A percentile compares a stretch with the other conserved stretches of the same genome.
These are phyloP conservation scores for Eurosta solidaginis DNA, from an alignment of 1,140 invertebrate species.

Conservation along the genomic window DNA sequence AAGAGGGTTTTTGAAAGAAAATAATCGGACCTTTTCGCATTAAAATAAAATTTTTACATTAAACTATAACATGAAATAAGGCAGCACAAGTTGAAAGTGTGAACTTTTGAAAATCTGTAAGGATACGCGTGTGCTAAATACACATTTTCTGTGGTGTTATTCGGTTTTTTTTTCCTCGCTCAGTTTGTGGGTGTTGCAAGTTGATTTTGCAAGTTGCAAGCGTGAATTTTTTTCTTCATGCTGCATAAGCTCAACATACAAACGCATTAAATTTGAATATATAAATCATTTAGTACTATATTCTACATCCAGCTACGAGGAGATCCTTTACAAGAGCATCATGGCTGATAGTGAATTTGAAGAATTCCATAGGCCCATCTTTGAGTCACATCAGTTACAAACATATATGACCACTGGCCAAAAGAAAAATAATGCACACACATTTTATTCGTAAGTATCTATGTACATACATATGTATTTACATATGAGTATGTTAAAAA, in stretches of 20 bases:
- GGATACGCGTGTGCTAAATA: not conserved
- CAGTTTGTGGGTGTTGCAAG: not conserved
- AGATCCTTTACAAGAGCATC: conserved; percentile 31
- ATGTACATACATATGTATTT: not conserved
- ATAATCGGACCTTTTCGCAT: conserved; percentile 4
- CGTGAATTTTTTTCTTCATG: not conserved
- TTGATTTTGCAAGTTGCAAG: no score
- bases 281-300: no score
- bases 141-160: not conserved
- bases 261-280: not conserved
- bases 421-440: conserved; percentile 62
- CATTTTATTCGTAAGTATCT: conserved; percentile 72
- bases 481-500: not conserved
- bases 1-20: conserved; percentile 15
- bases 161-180: no score
- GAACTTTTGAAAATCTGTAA: not conserved
- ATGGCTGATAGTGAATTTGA: conserved; percentile 93
- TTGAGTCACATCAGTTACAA: conserved; percentile 72
- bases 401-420: conserved; percentile 67
- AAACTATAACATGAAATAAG: not conserved
- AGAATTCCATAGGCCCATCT: conserved; percentile 81
- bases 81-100: not conserved
- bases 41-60: not conserved
- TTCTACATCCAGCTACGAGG: not conserved
- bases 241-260: not conserved